Conservation (phyloP, 2,888 invertebrate species). For the Leptarthrus brevirostris region DNA sequence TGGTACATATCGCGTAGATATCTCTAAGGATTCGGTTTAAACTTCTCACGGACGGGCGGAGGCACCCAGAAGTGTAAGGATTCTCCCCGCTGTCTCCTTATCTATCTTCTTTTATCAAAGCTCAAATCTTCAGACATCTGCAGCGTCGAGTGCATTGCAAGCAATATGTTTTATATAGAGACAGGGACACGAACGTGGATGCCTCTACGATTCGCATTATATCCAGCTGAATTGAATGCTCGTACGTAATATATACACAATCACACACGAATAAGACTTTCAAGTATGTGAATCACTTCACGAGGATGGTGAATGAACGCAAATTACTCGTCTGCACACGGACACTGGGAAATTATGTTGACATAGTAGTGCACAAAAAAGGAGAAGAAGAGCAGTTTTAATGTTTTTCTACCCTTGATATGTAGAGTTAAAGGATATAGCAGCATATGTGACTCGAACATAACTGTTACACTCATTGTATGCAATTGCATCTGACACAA, state of each 20-base stretch:
- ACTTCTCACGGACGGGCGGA: slow-evolving; percentile 10
- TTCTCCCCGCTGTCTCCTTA: slow-evolving; percentile 1
- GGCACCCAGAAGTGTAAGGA: too few species aligned
- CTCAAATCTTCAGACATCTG: slow-evolving; percentile 41
- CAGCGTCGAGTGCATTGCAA: slow-evolving; percentile 38
- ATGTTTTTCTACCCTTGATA: slow-evolving; percentile 18
- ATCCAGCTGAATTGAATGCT: slow-evolving; percentile 25
- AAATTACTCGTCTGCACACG: slow-evolving; percentile 36
- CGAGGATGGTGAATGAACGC: slow-evolving; percentile 30
- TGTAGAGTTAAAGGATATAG: slow-evolving; percentile 1
- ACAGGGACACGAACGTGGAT: slow-evolving; percentile 1
- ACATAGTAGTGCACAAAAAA: slow-evolving; percentile 24
- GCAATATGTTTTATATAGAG: slow-evolving; percentile 26
- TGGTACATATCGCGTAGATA: slow-evolving; percentile 14
- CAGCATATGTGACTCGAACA: slow-evolving; percentile 1
- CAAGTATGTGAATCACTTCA: not conserved
- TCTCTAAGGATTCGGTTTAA: slow-evolving; percentile 8
- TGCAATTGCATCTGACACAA: too few species aligned
- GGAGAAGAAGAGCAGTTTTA: slow-evolving; percentile 1
- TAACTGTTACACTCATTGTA: not conserved
- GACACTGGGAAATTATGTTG: slow-evolving; percentile 32
- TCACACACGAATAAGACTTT: not conserved
- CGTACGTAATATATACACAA: not conserved
- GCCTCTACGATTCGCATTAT: slow-evolving; percentile 11
- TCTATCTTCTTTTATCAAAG: slow-evolving; percentile 32